These are phyloP conservation scores for Spilarctia lutea DNA, from an alignment of 2,888 invertebrate species.

Conservation along the genomic window DNA sequence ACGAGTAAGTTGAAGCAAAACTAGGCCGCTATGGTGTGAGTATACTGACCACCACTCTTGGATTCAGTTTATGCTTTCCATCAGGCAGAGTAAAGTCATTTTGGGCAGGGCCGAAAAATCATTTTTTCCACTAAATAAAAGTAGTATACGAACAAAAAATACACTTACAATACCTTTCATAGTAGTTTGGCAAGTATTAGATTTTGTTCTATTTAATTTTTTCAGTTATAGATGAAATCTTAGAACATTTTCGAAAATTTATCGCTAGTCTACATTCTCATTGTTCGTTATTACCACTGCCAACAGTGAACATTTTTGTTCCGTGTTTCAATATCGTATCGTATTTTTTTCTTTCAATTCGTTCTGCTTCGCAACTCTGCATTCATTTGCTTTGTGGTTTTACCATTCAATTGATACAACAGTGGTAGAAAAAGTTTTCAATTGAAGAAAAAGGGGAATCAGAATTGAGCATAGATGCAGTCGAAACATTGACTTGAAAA, in stretches of 20 bases:
- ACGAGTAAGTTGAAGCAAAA: too few species aligned
- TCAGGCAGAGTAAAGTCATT: too few species aligned
- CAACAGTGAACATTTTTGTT: slow-evolving; percentile 41
- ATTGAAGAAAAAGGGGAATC: slow-evolving; percentile 52
- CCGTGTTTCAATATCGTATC: slow-evolving; percentile 48
- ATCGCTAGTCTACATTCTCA: slow-evolving; percentile 15
- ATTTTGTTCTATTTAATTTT: not conserved
- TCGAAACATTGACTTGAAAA: slow-evolving; percentile 24
- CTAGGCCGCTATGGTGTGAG: too few species aligned
- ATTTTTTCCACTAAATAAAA: not conserved
- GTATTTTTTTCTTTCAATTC: slow-evolving; percentile 50
- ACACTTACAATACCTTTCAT: not conserved
- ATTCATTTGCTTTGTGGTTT: slow-evolving; percentile 59
- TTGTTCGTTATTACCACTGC: slow-evolving; percentile 24
- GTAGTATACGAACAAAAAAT: not conserved
- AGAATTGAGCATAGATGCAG: slow-evolving; percentile 35
- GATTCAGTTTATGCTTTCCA: too few species aligned
- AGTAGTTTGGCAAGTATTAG: not conserved
- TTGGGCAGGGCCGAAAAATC: too few species aligned
- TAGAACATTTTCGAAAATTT: not conserved
- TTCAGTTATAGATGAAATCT: not conserved
- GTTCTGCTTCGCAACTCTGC: slow-evolving; percentile 39
- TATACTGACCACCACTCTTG: too few species aligned
- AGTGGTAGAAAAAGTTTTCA: slow-evolving; percentile 46
- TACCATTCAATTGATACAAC: slow-evolving; percentile 52